A percentile compares a stretch with the other conserved stretches of the same genome.
Evolutionary conservation across 2,113 vertebrate species (phyloP).

Genomic region (Odontophorus gujanensis): DNA sequence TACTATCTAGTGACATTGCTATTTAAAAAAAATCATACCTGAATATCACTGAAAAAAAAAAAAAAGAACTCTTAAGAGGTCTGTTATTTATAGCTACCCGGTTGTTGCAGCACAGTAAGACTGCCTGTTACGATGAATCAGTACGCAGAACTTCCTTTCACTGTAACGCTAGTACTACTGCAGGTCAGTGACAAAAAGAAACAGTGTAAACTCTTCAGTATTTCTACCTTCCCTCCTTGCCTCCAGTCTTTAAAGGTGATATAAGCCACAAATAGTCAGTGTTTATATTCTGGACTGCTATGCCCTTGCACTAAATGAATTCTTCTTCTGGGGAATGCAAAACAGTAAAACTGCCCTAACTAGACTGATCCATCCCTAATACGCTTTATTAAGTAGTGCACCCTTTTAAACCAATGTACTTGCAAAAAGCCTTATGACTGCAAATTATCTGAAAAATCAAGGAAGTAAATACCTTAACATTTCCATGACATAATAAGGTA

Average conservation of each 20-base stretch:
- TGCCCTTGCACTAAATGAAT: constrained; percentile 12
- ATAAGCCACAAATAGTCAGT: neutral
- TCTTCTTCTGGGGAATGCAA: constrained; percentile 39
- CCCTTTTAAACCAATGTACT: neutral
- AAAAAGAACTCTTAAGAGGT: neutral
- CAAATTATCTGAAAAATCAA: neutral
- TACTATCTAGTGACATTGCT: neutral
- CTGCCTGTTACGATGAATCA: neutral
- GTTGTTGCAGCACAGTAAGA: fast-evolving
- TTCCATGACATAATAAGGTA: neutral
- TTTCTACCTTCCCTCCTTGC: neutral
- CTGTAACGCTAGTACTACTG: neutral
- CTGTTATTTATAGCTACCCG: neutral
- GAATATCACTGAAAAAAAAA: neutral
- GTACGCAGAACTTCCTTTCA: neutral
- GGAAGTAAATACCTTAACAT: neutral
- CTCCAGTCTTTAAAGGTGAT: constrained; percentile 39
- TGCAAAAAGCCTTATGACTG: neutral
- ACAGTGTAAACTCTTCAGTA: neutral
- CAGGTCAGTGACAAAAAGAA: neutral
- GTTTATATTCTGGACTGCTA: neutral
- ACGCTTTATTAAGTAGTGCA: constrained; percentile 14
- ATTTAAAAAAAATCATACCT: constrained; percentile 1
- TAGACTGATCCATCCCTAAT: constrained; percentile 20
- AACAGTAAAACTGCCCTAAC: constrained; percentile 24